Conservation (phyloP, 2,888 invertebrate genomes). For the Noctua fimbriata region DNA sequence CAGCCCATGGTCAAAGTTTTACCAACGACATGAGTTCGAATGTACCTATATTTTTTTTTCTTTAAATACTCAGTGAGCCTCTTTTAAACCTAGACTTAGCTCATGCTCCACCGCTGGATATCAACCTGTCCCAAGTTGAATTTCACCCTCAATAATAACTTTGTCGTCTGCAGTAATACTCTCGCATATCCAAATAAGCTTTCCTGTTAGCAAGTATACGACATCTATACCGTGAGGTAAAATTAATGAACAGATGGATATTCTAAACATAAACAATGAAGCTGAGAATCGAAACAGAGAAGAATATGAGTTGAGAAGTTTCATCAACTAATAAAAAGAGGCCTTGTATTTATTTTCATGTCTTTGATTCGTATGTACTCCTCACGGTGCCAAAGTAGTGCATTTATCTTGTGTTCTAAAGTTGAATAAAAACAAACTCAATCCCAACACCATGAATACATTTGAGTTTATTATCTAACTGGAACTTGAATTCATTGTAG, state of each 20-base stretch:
- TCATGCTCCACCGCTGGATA: neutral
- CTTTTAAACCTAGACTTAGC: neutral
- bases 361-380: neutral
- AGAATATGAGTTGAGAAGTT: too few relatives aligned
- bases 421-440: neutral
- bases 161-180: neutral
- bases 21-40: neutral
- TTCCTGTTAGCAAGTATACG: neutral
- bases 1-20: neutral
- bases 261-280: neutral
- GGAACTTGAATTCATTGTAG: conserved; percentile 21
- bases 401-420: neutral
- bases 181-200: neutral
- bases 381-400: neutral
- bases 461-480: conserved; percentile 19
- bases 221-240: too few relatives aligned
- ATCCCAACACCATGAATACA: neutral
- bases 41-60: neutral
- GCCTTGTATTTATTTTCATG: neutral
- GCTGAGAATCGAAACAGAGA: neutral
- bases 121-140: neutral
- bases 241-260: neutral
- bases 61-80: neutral
- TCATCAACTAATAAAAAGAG: neutral
- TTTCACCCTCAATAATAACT: neutral